Percentiles rank a stretch among this genome's conserved stretches.
Conservation (phyloP, 2,113 vertebrate species). For the Oostethus manadensis region DNA sequence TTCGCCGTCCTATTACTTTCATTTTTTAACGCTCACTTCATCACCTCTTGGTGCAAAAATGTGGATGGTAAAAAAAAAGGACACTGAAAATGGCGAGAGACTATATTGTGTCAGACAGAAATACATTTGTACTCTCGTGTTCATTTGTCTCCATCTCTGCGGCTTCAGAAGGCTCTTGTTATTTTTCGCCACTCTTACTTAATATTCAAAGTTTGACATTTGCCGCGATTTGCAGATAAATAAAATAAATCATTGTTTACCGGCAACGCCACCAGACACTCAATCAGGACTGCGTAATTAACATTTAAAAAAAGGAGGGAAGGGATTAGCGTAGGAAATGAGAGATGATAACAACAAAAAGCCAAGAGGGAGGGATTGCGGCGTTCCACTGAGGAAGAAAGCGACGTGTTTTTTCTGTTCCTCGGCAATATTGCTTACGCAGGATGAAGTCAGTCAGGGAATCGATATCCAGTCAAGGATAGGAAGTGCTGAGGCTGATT, state of each 20-base stretch:
- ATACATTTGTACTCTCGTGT: constrained; percentile 8
- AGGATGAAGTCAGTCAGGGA: constrained; percentile 52
- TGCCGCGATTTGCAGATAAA: constrained; percentile 48
- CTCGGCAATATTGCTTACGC: constrained; percentile 46
- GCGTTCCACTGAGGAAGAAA: constrained; percentile 26
- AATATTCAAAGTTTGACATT: constrained; percentile 59
- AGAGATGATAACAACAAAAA: constrained; percentile 24
- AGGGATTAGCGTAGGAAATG: constrained; percentile 29
- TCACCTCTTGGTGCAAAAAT: neutral
- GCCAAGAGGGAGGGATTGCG: constrained; percentile 27
- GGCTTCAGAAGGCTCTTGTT: constrained; percentile 28
- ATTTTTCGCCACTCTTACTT: constrained; percentile 32
- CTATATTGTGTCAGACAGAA: constrained; percentile 1
- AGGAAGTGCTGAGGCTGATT: constrained; percentile 60
- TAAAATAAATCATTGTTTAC: constrained; percentile 56
- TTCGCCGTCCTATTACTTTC: neutral
- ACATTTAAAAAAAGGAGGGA: constrained; percentile 37
- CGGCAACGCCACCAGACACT: constrained; percentile 47
- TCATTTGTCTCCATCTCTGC: constrained; percentile 17
- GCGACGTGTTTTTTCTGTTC: constrained; percentile 6
- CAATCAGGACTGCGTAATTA: constrained; percentile 44
- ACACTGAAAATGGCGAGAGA: neutral
- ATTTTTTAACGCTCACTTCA: constrained; percentile 1
- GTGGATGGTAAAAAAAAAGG: neutral
- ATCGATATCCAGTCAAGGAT: constrained; percentile 65